Conservation (phyloP, 1,140 invertebrate genomes). For the Zaprionus camerounensis region DNA sequence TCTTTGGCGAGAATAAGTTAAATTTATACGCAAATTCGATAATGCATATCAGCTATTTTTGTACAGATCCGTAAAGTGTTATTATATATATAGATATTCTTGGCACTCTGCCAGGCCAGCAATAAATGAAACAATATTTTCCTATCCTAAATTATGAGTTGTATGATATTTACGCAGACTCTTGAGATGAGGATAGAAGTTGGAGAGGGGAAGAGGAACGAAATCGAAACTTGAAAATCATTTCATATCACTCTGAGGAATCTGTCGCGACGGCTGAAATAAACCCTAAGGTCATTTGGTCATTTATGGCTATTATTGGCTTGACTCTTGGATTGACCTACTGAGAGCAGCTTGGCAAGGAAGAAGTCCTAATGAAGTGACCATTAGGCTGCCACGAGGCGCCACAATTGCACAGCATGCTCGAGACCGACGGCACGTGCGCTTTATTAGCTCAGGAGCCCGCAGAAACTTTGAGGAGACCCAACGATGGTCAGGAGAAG, state of each 20-base stretch:
- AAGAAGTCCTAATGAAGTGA: slow-evolving; percentile 22
- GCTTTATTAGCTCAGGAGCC: slow-evolving; percentile 46
- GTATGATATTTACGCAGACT: neutral
- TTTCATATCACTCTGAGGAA: neutral
- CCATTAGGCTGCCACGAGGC: slow-evolving; percentile 43
- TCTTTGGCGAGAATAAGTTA: slow-evolving; percentile 30
- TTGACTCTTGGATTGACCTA: slow-evolving; percentile 1
- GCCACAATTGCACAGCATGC: slow-evolving; percentile 41
- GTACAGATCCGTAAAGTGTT: neutral
- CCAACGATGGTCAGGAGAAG: neutral
- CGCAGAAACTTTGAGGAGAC: neutral
- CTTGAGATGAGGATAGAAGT: neutral
- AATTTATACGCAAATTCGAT: slow-evolving; percentile 22
- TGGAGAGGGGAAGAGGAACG: neutral
- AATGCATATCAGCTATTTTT: slow-evolving; percentile 53
- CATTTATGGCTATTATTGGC: slow-evolving; percentile 12
- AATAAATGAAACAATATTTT: slow-evolving; percentile 30
- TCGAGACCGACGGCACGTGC: slow-evolving; percentile 50
- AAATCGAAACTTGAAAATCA: neutral
- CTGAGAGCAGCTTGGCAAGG: neutral
- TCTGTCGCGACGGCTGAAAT: neutral
- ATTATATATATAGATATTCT: slow-evolving; percentile 20
- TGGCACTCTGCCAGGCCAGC: slow-evolving; percentile 9
- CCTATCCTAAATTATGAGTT: neutral
- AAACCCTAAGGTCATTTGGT: neutral